These are phyloP conservation scores for Coptotermes formosanus DNA, from an alignment of 1,140 invertebrate genomes.

Conservation along the genomic window DNA sequence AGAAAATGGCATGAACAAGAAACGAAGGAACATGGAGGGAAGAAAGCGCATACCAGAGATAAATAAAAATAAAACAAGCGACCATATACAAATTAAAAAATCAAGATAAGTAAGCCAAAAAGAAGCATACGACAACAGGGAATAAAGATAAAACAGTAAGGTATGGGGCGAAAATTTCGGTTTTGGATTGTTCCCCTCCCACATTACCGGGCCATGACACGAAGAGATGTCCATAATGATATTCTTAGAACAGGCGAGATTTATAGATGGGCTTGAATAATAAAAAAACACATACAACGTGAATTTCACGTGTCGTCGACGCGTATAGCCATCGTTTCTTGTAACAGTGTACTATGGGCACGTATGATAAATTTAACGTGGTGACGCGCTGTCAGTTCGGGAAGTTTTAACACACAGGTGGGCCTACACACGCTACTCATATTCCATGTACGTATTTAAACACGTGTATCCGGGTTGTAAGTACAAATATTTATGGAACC, in stretches of 20 bases:
- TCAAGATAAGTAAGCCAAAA: too few species aligned
- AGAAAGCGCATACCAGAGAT: too few species aligned
- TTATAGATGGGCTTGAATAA: not conserved
- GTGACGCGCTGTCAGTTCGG: not conserved
- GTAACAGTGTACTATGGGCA: not conserved
- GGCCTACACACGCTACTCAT: not conserved
- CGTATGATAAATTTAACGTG: not conserved
- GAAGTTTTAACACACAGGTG: not conserved
- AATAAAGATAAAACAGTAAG: too few species aligned
- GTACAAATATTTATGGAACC: slow-evolving; percentile 4
- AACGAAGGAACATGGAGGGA: too few species aligned
- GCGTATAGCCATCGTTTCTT: not conserved
- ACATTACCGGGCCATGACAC: not conserved
- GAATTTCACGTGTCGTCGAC: not conserved
- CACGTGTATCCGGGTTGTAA: not conserved
- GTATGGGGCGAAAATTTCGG: not conserved
- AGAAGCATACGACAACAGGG: too few species aligned
- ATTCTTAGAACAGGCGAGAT: not conserved
- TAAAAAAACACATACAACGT: not conserved
- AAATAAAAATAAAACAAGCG: too few species aligned
- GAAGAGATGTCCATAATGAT: not conserved
- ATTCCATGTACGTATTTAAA: not conserved
- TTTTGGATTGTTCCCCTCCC: not conserved
- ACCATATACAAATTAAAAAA: too few species aligned
- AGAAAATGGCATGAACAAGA: too few species aligned